Evolutionary conservation across 1,140 invertebrate species (phyloP), one percentile per base, ranked within the genome.

Genomic region (Intoshia linei): DNA sequence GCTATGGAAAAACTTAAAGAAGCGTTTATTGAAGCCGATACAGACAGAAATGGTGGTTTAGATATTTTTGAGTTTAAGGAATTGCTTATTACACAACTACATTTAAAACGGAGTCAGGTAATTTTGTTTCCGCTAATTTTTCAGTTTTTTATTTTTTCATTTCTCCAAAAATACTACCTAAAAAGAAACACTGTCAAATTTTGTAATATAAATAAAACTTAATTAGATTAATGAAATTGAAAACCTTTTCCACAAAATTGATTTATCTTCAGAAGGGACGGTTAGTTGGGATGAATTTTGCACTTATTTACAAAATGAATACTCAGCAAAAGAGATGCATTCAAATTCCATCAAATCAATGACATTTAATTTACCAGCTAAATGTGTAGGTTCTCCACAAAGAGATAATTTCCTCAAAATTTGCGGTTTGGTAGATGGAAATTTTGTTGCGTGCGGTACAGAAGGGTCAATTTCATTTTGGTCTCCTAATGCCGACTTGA

Each of bases 211-310:
- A n/a, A n/a, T n/a, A n/a, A n/a, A n/a, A n/a, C n/a, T n/a, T n/a
- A n/a, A 36, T 23, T 40, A 57, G 51, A 49, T 51, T 40, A 36
- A 43, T 10, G 51, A 57, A 40, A 55, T 57, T 20, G 50, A 55
- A 37, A 44, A 52, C 0, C 38, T 58, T 27, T 58, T 58, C 44
- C 50, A 52, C 43, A 58, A 57, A 44, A 57, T 58, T 23, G 54
- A 58, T 42, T 58, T 50, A 50, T 49, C 51, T 0, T 52, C 51
- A 3, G 48, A 53, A 25, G 54, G 51, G 0, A 38, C 41, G 3
- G 55, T 58, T 34, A 50, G 50, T 1, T 56, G 53, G 54, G 52
- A 58, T 43, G 54, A 57, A 41, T 56, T 58, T 38, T 58, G 55
- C 44, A 58, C 53, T 1, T 58, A 57, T 47, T 55, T 58, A 52